Base-by-base conservation (phyloP, 2,888 invertebrate species). In the Metellina segmentata region DNA sequence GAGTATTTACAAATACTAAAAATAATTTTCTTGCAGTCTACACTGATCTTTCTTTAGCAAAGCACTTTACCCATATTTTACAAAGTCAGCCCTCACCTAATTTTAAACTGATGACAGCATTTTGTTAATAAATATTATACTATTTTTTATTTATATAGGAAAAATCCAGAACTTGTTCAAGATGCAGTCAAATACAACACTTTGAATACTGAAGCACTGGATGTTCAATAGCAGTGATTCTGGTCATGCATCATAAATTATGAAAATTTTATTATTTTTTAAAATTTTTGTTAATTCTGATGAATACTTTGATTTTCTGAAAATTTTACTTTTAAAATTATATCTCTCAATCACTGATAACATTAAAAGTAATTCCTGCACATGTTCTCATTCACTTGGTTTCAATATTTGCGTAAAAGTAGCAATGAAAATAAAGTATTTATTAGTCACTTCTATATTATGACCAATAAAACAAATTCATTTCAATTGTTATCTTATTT, bases 1-100 rank as follows among this genome's bases (percentile, higher is more conserved):
- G 88, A 88, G 72, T 88, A 88, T 88, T 74, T 88, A 88, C 88
- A 88, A 75, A 88, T 88, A 81, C 88, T 88, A 88, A 88, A 88
- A 88, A 81, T 81, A 81, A 81, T 81, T 88, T 81, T 49, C 72
- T 81, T 88, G 49, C 51, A 34, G 19, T 81, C 88, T 88, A 88
- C 81, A 74, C 53, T 61, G 74, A 88, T 74, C 74, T 75, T 70
- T 88, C 61, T 75, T 85, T 78, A 70, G 74, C 13, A 49, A 81
- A 88, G 53, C 74, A 74, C 69, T 81, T 88, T 53, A 72, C 53
- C 69, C 85, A 83, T 85, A 77, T 85, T 86, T 86, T 78, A 86
- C 74, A 78, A 86, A 20, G 61, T 78, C 85, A 86, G 34, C 69
- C 85, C 51, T 78, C 85, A 86, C 77, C 85, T 78, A 86, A 86